Evolutionary conservation across 2,797 vertebrate species (phyloP).

Genomic region (Pantherophis vulpinus): DNA sequence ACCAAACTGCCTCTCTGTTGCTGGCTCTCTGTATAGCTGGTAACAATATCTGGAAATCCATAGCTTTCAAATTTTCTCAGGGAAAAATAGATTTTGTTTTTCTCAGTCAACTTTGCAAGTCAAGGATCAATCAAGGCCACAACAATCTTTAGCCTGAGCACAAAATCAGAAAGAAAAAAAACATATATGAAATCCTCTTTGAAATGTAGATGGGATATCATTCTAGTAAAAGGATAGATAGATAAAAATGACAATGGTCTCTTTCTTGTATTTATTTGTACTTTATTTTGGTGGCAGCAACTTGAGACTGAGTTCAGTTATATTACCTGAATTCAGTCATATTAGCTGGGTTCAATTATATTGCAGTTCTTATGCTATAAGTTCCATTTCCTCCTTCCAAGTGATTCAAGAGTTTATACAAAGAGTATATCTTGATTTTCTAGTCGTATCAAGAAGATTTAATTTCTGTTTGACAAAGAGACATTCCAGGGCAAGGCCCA

Average conservation of each 20-base stretch:
- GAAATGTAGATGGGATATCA: background rate
- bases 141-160: background rate
- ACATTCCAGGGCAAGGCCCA: constrained; percentile 8
- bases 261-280: background rate
- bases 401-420: background rate
- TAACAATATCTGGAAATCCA: background rate
- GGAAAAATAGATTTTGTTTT: background rate
- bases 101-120: background rate
- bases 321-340: background rate
- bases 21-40: background rate
- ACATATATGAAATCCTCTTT: background rate
- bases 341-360: background rate
- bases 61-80: background rate
- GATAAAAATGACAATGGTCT: background rate
- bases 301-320: background rate
- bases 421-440: constrained; percentile 35
- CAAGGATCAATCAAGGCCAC: background rate
- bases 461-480: constrained; percentile 24
- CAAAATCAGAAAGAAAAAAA: background rate
- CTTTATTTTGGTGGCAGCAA: background rate
- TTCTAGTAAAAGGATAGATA: background rate
- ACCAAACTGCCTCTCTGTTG: background rate
- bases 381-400: rapidly evolving
- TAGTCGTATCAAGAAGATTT: background rate
- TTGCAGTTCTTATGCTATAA: background rate